Evolutionary conservation across 2,797 vertebrate genomes (phyloP), one percentile per base, ranked within the genome.

Genomic region (Ptychadena robeensis): DNA sequence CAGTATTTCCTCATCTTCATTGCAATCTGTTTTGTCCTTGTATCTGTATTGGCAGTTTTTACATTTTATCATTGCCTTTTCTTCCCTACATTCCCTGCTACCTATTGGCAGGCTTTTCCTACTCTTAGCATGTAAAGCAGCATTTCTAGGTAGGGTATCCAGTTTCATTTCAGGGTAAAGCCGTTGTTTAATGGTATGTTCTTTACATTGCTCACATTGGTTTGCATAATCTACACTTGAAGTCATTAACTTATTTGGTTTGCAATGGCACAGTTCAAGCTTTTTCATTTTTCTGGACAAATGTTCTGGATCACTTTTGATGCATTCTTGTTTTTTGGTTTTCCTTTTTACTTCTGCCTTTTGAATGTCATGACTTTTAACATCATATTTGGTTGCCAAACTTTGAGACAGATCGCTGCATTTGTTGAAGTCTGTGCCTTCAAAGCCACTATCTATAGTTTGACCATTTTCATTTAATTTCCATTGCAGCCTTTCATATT

Each of bases 361-460:
- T 34, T 86, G 77, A 5, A 35, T 83, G n/a, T 86, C 2, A 0
- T 88, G 68, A 28, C 40, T 53, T 89, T 90, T 92, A 8, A 88
- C 83, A 67, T 88, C 86, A 9, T 27, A 86, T 53, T 88, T 94
- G 44, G 88, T 87, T 70, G 79, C 86, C 8, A 82, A 73, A 25
- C 86, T 88, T 72, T 87, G 65, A 65, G 83, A 83, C 0, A 83
- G 0, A 2, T 30, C 68, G 44, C 89, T 0, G 32, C 83, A 85
- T 73, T 44, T 88, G 73, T 89, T 90, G 83, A 82, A 14, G 59
- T 90, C 88, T 0, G 48, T 69, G 35, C 93, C 93, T 66, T 93
- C 91, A 89, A 95, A 94, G 53, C 91, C 93, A 15, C 93, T 95
- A 86, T 96, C 94, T 0, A 92, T 92, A 87, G 96, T 97, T 0